These are phyloP conservation scores for Todiramphus chloris DNA, from an alignment of 2,113 vertebrate species.

Conservation along the genomic window DNA sequence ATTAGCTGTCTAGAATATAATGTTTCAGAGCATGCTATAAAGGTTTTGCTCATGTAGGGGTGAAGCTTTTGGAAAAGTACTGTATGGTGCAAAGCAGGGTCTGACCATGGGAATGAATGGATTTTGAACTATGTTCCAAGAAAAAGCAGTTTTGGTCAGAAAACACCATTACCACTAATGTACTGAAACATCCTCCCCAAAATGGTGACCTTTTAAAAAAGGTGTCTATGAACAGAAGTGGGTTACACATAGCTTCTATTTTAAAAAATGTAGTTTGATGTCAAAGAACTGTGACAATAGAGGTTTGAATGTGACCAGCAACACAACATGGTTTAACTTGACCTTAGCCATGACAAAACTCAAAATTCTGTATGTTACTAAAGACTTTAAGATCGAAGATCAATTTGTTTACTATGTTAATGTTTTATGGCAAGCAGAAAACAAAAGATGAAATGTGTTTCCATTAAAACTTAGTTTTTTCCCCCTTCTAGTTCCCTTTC, in stretches of 20 bases:
- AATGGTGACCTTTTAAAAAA: not conserved
- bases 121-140: not conserved
- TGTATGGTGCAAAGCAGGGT: not conserved
- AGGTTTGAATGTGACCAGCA: not conserved
- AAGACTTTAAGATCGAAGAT: constrained; percentile 50
- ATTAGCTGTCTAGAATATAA: not conserved
- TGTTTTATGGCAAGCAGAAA: constrained; percentile 38
- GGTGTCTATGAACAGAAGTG: not conserved
- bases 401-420: constrained; percentile 52
- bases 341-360: constrained; percentile 6
- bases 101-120: not conserved
- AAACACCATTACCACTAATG: not conserved
- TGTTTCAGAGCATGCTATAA: not conserved
- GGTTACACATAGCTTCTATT: not conserved
- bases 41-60: not conserved
- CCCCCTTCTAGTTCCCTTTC: constrained; percentile 27
- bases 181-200: not conserved
- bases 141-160: not conserved
- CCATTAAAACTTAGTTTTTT: constrained; percentile 54
- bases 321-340: constrained; percentile 10
- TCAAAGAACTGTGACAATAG: constrained; percentile 14
- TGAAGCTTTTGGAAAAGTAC: not conserved
- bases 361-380: constrained; percentile 51
- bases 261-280: not conserved
- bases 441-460: constrained; percentile 32